phyloP scores from a whole-genome alignment of 1,140 invertebrate species.

The Drosophila neocordata region DNA sequence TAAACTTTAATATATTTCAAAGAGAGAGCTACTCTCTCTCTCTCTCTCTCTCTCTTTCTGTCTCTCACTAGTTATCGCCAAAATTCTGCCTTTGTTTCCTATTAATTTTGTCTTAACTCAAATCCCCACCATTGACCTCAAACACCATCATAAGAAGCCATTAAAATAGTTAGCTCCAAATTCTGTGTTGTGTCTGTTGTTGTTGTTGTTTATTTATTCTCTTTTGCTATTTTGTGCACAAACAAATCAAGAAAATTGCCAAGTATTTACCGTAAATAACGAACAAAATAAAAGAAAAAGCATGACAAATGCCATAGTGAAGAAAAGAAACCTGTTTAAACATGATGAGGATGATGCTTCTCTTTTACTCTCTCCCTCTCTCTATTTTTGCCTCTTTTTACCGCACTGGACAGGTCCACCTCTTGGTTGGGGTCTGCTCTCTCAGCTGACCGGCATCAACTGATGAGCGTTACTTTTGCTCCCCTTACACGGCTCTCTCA shows the following conservation, averaged over 20 bases:
- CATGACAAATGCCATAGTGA: conserved; percentile 67
- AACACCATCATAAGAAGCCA: not conserved
- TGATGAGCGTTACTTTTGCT: not conserved
- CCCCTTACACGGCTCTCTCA: not conserved
- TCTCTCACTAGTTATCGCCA: too few relatives aligned
- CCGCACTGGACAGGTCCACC: not conserved
- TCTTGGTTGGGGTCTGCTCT: not conserved
- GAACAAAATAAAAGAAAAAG: conserved; percentile 54
- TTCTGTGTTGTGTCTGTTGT: conserved; percentile 16
- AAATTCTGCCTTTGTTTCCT: conserved; percentile 37
- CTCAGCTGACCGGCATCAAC: conserved; percentile 52
- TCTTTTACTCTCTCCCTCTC: conserved; percentile 11
- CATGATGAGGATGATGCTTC: conserved; percentile 20
- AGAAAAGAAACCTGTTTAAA: conserved; percentile 60
- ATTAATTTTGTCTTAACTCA: conserved; percentile 35
- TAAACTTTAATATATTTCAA: too few relatives aligned
- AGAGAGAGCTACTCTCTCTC: too few relatives aligned
- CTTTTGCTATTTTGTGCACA: conserved; percentile 25
- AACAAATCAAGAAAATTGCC: conserved; percentile 66
- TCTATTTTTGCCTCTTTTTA: conserved; percentile 25
- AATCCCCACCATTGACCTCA: not conserved
- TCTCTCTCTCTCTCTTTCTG: too few relatives aligned
- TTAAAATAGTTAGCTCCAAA: conserved; percentile 36
- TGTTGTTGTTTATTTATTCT: conserved; percentile 18
- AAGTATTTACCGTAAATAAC: conserved; percentile 45